Evolutionary conservation across 2,888 invertebrate genomes (phyloP), one percentile per base, ranked within the genome.

Genomic region (Chymomyza fuscimana): DNA sequence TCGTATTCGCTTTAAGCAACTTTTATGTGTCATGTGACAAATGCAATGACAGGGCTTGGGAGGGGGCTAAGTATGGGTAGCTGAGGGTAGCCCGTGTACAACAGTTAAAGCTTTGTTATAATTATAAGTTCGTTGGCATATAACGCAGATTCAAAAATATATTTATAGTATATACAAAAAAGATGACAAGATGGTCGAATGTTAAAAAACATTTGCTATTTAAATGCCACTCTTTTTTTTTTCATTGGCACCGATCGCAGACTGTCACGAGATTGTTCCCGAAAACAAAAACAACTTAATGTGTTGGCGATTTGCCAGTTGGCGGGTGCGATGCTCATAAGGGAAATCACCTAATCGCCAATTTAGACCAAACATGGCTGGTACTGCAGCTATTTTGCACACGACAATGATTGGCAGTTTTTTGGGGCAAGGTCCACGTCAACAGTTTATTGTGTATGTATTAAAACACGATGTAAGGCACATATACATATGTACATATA

Each of bases 191-290:
- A 46, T 46, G 40, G 40, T 10, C 40, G 40, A 46, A 46, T 2
- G 40, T 12, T 32, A 7, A 51, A 32, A 40, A 16, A 56, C 40
- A 62, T n/a, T 15, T 46, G 46, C 65, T 63, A 70, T 65, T 58
- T 58, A 56, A 77, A 67, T 73, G 67, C 40, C 58, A 62, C 22
- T 40, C 16, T 29, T 69, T 69, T 70, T 65, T 1, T 16, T 73
- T 70, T 72, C 65, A 0, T 75, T 74, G 81, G 79, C 73, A 70
- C 69, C 66, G 65, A 65, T 70, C 77, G 65, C 77, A 65, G 75
- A 70, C 81, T 76, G 87, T 70, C 84, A 87, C 84, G 88, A 84
- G 86, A 87, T 85, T 63, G 63, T 63, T 54, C 62, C 22, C 66
- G 58, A 68, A 62, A 72, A 54, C 60, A 60, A 60, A n/a, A 29